Percentiles rank a stretch among this genome's conserved stretches.
Conservation (phyloP, 92 coral and sea anemone species). For the Porites cylindrica region DNA sequence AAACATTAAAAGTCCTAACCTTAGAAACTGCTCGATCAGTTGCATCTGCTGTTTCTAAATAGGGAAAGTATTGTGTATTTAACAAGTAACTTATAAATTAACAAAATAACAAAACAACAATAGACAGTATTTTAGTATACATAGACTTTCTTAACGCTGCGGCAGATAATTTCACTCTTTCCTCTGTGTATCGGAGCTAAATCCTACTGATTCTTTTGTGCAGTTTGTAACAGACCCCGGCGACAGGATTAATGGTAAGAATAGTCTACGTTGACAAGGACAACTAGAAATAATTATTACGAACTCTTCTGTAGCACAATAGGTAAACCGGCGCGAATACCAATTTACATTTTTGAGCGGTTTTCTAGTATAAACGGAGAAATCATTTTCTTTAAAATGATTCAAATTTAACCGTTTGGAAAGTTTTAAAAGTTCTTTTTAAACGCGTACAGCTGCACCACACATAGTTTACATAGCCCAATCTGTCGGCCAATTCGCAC, state of each 20-base stretch:
- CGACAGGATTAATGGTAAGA: slow-evolving; percentile 11
- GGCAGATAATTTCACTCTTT: not conserved
- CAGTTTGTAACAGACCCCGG: not conserved
- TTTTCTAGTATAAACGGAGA: too few relatives aligned
- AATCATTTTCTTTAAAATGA: too few relatives aligned
- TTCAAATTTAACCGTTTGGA: too few relatives aligned
- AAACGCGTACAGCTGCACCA: too few relatives aligned
- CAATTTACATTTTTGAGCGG: too few relatives aligned
- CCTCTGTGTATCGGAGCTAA: not conserved
- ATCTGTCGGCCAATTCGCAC: too few relatives aligned
- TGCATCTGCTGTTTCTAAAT: slow-evolving; percentile 23
- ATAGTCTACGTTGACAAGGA: not conserved
- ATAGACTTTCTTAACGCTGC: not conserved
- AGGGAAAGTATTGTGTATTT: not conserved
- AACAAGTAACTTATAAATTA: not conserved
- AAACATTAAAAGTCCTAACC: not conserved
- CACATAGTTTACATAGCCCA: too few relatives aligned
- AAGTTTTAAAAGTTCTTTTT: too few relatives aligned
- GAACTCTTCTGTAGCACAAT: not conserved
- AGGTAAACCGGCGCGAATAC: not conserved
- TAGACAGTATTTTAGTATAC: not conserved
- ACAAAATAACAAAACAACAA: not conserved
- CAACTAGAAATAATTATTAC: not conserved
- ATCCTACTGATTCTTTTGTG: slow-evolving; percentile 9
- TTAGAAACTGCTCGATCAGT: not conserved